Evolutionary conservation across 2,797 vertebrate species (phyloP).

Genomic region (Sebastes trivittatus): DNA sequence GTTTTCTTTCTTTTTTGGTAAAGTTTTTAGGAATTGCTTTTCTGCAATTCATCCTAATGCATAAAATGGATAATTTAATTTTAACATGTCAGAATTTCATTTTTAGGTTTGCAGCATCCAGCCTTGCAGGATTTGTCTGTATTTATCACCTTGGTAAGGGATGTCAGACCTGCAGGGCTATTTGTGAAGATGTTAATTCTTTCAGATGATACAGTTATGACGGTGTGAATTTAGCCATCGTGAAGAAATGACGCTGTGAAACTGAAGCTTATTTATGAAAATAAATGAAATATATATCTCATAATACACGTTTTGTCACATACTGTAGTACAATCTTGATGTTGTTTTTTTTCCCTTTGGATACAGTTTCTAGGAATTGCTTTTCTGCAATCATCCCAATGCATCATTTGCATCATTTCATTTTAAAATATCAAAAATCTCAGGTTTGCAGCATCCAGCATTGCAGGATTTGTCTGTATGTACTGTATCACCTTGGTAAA

Average conservation of each 20-base stretch:
- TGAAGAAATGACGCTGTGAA: background rate
- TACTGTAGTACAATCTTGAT: background rate
- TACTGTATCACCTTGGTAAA: background rate
- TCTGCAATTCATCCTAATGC: no score
- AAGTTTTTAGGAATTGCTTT: no score
- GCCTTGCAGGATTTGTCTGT: background rate
- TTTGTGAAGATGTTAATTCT: conserved; percentile 12
- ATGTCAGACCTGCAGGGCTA: background rate
- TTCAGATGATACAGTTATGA: conserved; percentile 33
- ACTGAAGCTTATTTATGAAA: background rate
- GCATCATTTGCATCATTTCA: background rate
- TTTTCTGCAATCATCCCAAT: background rate
- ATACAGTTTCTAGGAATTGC: background rate
- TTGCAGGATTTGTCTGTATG: background rate
- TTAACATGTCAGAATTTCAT: no score
- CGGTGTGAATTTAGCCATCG: background rate
- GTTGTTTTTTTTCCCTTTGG: background rate
- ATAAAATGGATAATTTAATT: no score
- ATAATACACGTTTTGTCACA: background rate
- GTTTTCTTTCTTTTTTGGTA: no score
- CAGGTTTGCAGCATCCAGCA: no score
- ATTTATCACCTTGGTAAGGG: background rate
- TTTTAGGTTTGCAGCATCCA: no score
- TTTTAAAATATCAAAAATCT: background rate
- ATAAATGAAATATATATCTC: background rate